Evolutionary conservation across 1,140 invertebrate species (phyloP).

Genomic region (Drosophila busckii): DNA sequence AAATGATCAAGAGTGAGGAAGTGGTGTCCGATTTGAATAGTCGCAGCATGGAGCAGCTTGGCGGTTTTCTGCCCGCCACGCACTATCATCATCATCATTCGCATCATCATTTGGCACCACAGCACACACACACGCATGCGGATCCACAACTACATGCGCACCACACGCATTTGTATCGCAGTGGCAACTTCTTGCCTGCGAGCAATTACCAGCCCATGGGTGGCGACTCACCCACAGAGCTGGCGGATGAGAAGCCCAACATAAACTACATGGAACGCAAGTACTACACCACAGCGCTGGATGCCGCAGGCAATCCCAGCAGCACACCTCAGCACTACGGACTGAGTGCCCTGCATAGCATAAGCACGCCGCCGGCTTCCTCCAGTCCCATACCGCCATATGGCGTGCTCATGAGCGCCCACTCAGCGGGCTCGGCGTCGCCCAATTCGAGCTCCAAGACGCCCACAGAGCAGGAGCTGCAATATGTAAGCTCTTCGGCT

Average conservation of each 20-base stretch:
- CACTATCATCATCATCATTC: constrained; percentile 39
- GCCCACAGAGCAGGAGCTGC: constrained; percentile 63
- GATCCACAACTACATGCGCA: constrained; percentile 22
- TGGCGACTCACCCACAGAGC: constrained; percentile 60
- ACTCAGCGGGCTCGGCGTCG: constrained; percentile 54
- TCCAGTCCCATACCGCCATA: constrained; percentile 64
- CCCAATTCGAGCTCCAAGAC: constrained; percentile 59
- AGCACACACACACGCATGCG: constrained; percentile 5
- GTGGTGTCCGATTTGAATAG: constrained; percentile 44
- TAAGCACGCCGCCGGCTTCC: constrained; percentile 66
- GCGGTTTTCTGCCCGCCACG: constrained; percentile 21
- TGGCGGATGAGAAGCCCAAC: constrained; percentile 68
- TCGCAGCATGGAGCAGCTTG: constrained; percentile 45
- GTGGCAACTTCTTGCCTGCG: constrained; percentile 47
- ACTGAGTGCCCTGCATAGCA: constrained; percentile 51
- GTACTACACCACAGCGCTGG: constrained; percentile 55
- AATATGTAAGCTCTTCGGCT: constrained; percentile 47
- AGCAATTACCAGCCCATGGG: constrained; percentile 56
- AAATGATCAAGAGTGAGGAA: constrained; percentile 77
- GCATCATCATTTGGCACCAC: constrained; percentile 12
- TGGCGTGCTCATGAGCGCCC: constrained; percentile 42
- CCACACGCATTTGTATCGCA: constrained; percentile 52
- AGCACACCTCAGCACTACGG: constrained; percentile 49
- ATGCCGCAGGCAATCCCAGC: constrained; percentile 31
- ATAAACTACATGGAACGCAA: constrained; percentile 67